Evolutionary conservation across 2,888 invertebrate genomes (phyloP), one percentile per base, ranked within the genome.

Genomic region (Pemphredon lugubris): DNA sequence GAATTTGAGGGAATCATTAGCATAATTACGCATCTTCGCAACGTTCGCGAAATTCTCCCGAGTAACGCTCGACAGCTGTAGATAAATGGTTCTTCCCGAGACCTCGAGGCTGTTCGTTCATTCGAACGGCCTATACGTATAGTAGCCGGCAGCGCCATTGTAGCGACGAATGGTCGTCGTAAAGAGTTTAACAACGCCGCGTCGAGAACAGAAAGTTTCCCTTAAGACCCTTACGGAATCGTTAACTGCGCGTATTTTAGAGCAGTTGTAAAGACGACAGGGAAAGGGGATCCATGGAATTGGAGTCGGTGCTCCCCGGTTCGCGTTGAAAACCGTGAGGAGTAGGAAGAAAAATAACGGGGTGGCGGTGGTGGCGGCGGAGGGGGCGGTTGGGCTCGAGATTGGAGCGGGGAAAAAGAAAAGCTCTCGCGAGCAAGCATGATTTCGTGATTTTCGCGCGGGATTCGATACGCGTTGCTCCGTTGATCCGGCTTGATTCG

Each of bases 181-280:
- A 87, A 87, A 87, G 85, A 85, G 83, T 87, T 87, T 87, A 87
- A 87, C 86, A 85, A 85, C 85, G 83, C 74, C 76, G 78, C 77
- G 77, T 74, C 74, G 77, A 81, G 83, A 83, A 78, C 81, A 77
- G 83, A 84, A 83, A 84, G 79, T 84, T 84, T 84, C 80, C 77
- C 81, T 79, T 83, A 86, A 86, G 81, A 81, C 76, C 82, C 78
- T 83, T 81, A 82, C 78, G 83, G 79, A 86, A 86, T 86, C 86
- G 86, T 86, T 86, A 86, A 86, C 84, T 81, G 83, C 83, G 82
- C 82, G 83, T 86, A 86, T 85, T 86, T 86, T 81, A 85, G 80
- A 80, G 69, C 79, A 71, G 85, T 78, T 82, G 76, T 83, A 84
- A 83, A 82, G 79, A 70, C 79, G 75, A 53, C 64, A 48, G 47